Evolutionary conservation across 2,113 vertebrate species (phyloP).

Genomic region (Tympanuchus pallidicinctus): DNA sequence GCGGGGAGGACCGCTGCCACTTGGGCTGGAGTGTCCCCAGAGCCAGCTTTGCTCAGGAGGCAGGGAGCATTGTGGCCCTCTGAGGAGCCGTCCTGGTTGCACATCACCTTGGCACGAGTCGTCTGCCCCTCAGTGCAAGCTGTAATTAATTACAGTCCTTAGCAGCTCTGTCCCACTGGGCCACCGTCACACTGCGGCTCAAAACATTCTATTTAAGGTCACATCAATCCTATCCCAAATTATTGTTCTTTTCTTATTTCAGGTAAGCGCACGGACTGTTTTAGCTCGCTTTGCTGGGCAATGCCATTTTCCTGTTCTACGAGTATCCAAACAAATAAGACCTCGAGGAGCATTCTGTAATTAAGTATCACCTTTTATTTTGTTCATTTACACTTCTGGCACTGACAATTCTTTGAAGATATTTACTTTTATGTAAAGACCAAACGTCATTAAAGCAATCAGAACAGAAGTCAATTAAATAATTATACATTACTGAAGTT

Average conservation of each 20-base stretch:
- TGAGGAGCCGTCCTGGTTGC: not conserved
- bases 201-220: not conserved
- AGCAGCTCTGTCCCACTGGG: not conserved
- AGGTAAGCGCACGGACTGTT: not conserved
- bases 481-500: slow-evolving; percentile 77
- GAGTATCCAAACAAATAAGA: not conserved
- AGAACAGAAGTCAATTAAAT: slow-evolving; percentile 77
- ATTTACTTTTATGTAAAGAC: slow-evolving; percentile 78
- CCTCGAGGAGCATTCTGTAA: slow-evolving; percentile 26
- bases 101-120: not conserved
- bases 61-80: not conserved
- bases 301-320: accelerated
- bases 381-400: slow-evolving; percentile 79
- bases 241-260: not conserved
- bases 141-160: not conserved
- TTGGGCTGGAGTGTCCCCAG: accelerated
- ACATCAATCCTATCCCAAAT: not conserved
- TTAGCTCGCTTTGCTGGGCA: not conserved
- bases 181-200: not conserved
- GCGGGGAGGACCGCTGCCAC: not conserved
- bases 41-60: not conserved
- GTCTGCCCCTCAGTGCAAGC: not conserved
- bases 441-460: slow-evolving; percentile 76
- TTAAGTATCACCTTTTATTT: slow-evolving; percentile 79
- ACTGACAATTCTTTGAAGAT: slow-evolving; percentile 78